Base-by-base conservation (phyloP, 2,888 invertebrate species). In the Rhagonycha fulva region DNA sequence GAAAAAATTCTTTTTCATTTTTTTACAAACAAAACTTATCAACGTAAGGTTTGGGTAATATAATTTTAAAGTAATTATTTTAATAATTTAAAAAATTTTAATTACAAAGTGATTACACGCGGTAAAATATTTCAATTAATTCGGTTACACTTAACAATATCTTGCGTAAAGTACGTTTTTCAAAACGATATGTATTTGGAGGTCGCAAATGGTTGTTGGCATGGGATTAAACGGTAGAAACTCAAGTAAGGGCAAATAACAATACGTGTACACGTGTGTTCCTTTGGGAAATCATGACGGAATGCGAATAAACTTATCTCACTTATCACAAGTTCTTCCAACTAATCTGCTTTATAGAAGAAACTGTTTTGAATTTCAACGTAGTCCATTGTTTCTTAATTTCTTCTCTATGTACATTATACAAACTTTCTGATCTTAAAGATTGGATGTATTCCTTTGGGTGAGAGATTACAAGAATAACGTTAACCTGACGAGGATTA, bases 231-330 rank as follows among this genome's bases (percentile, higher is more conserved):
- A 76, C 72, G 73, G 75, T 70, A 75, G 77, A 78, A 76, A 75
- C 72, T 72, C 71, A 63, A 75, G 70, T 76, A 75, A 81, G 78
- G 80, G 82, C 82, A 83, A 83, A 84, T 84, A 84, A 83, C 83
- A 83, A 84, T 85, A 83, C 83, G 82, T 83, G 83, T 82, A 83
- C 83, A 84, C 83, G 83, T 84, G 82, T 83, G 83, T 81, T 83
- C 85, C 85, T 84, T 74, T 73, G 85, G 85, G 85, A 84, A 85
- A 85, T 84, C 84, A 84, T 83, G 82, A 82, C 83, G 80, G 83
- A 81, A 83, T 82, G 81, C 83, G 84, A 84, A 84, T 83, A 83
- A 83, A 83, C 83, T 83, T 81, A 84, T 83, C 84, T 83, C 84
- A 84, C 84, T 84, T 85, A 85, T 85, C 84, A 84, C 84, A 84